Base-by-base conservation (phyloP, 2,113 vertebrate species). In the Menidia beryllina region DNA sequence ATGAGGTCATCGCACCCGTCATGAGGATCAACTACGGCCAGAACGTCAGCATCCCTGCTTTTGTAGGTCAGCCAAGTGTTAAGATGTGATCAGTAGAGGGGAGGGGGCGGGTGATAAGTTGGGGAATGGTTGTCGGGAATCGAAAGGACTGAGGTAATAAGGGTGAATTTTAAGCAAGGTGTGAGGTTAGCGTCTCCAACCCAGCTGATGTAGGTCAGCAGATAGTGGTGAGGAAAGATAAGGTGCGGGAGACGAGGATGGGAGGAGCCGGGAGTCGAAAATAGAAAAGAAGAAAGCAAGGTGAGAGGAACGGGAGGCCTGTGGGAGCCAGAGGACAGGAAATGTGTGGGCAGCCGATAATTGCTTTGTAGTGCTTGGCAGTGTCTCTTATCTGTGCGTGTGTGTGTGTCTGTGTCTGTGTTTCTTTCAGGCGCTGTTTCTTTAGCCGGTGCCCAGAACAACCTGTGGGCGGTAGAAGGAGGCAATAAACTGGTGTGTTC, bases 401-500 rank as follows among this genome's bases (percentile, higher is more conserved):
- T 79, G 21, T 70, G n/a, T n/a, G n/a, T n/a, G n/a, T n/a, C n/a
- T n/a, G n/a, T n/a, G n/a, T n/a, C n/a, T n/a, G 10, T 82, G 72
- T 78, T 59, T 77, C 27, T 79, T 59, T 43, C 83, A 99, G 98
- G 98, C 24, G 97, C 97, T 45, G 96, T 99, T 91, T 97, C 95
- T 0, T 90, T 99, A 77, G 97, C 95, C 0, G 96, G 97, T 20
- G 95, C 95, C 14, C 98, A 99, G 82, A 94, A 95, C 87, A 97
- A 95, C 91, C 93, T 96, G 58, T 99, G 98, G 98, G 94, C 97
- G 0, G 96, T 99, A 62, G 98, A 99, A 90, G 98, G 98, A 79
- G 97, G 98, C 47, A 99, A 99, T 85, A 98, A 96, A 77, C 88
- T 98, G 86, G 94, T 99, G 30, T 99, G 97, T 77, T 96, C 95